phyloP scores from a whole-genome alignment of 2,888 invertebrate genomes.

The Caenorhabditis afra region DNA sequence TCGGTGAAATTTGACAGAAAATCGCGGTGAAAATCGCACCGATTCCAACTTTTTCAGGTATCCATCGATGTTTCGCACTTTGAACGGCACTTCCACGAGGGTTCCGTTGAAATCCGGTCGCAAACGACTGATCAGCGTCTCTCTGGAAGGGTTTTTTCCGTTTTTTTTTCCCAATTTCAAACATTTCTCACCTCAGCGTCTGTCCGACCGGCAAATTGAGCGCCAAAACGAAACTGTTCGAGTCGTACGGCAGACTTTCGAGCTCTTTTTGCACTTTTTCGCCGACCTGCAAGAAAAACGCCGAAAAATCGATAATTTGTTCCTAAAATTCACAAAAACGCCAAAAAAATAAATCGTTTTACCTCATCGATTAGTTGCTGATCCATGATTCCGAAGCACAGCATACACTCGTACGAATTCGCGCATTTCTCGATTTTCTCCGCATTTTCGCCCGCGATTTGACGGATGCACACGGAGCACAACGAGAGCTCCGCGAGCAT shows the following conservation, averaged over 20 bases:
- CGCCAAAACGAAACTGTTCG: slow-evolving; percentile 75
- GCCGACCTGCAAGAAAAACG: slow-evolving; percentile 48
- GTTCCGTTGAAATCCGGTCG: slow-evolving; percentile 71
- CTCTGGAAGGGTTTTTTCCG: slow-evolving; percentile 20
- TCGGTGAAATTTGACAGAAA: no score
- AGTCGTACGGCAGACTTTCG: slow-evolving; percentile 73
- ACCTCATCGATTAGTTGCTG: slow-evolving; percentile 67
- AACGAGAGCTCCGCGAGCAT: no score
- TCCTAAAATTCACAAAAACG: no score
- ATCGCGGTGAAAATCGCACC: slow-evolving; percentile 11
- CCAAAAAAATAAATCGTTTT: not conserved
- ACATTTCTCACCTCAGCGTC: slow-evolving; percentile 64
- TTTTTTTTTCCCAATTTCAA: no score
- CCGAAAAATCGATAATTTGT: slow-evolving; percentile 1
- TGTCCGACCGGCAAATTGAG: slow-evolving; percentile 76
- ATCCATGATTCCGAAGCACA: slow-evolving; percentile 71
- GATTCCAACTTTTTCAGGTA: slow-evolving; percentile 60
- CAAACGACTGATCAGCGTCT: slow-evolving; percentile 51
- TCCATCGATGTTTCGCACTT: slow-evolving; percentile 70
- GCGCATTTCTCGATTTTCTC: slow-evolving; percentile 40
- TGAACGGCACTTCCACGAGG: slow-evolving; percentile 68
- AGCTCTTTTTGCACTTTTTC: slow-evolving; percentile 64
- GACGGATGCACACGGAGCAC: slow-evolving; percentile 53
- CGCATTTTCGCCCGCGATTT: slow-evolving; percentile 60
- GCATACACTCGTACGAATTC: slow-evolving; percentile 60